Evolutionary conservation across 2,113 vertebrate species (phyloP).

Genomic region (Embiotoca jacksoni): DNA sequence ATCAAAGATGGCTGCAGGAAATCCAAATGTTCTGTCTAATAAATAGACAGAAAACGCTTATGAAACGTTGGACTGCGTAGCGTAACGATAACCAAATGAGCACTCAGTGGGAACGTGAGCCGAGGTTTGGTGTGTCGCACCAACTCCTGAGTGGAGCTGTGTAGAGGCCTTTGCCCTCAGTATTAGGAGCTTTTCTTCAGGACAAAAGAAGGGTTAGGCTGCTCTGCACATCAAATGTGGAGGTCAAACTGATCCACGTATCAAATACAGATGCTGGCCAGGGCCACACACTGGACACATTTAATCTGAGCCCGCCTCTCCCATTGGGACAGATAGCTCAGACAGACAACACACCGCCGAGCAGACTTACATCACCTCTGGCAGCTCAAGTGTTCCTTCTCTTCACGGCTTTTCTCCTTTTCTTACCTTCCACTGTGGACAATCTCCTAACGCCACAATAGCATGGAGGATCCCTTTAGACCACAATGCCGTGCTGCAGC

Average conservation of each 20-base stretch:
- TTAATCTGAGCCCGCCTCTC: constrained; percentile 63
- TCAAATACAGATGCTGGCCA: constrained; percentile 59
- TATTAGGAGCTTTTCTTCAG: constrained; percentile 60
- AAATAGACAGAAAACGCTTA: too few species aligned
- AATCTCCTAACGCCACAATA: constrained; percentile 80
- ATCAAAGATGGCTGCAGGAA: too few species aligned
- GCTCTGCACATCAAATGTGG: constrained; percentile 74
- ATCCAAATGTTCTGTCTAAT: too few species aligned
- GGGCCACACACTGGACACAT: constrained; percentile 78
- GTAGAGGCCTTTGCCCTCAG: constrained; percentile 62
- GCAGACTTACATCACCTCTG: constrained; percentile 77
- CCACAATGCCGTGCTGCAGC: constrained; percentile 69
- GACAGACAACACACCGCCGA: constrained; percentile 67
- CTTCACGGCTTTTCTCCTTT: constrained; percentile 71
- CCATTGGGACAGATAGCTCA: constrained; percentile 56
- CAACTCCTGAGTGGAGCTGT: constrained; percentile 50
- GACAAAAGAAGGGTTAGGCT: constrained; percentile 62
- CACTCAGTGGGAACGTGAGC: constrained; percentile 31
- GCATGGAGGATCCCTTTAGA: constrained; percentile 72
- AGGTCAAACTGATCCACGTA: constrained; percentile 77
- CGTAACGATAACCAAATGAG: constrained; percentile 45
- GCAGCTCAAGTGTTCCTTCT: constrained; percentile 73
- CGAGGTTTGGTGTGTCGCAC: constrained; percentile 26
- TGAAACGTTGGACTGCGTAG: constrained; percentile 1
- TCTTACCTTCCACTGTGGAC: constrained; percentile 71